Base-by-base conservation (phyloP, 1,140 invertebrate species). In the Drosophila mojavensis region DNA sequence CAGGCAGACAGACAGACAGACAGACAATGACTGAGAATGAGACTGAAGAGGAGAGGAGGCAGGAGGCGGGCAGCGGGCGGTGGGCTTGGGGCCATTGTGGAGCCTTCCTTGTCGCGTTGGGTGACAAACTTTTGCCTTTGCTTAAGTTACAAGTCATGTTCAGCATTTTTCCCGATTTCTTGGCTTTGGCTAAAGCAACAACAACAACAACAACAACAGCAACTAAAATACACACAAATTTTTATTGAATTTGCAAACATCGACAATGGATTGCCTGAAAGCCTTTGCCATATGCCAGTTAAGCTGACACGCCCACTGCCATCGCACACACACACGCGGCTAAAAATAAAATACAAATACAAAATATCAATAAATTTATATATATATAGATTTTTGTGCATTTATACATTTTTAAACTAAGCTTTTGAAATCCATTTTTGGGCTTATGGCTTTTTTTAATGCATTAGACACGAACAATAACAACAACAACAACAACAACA, bases 71-170 rank as follows among this genome's bases (percentile, higher is more conserved):
- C 4, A 10, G 10, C 13, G 26, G 36, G 26, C 15, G 13, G 36
- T 26, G 50, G 9, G 47, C 20, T 50, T n/a, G 30, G 10, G 17
- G 0, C 13, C 13, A 39, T 26, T 17, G 51, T 39, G 61, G 54
- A 24, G 28, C 54, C 73, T 55, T 53, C 54, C 73, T 55, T 53
- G 67, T 65, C 55, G 73, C 28, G 45, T 15, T 75, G 72, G 36
- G 67, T 70, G 53, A 77, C 77, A 78, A 79, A 79, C 75, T 64
- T 72, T 76, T 62, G 79, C 61, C 77, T 30, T 30, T 77, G 83
- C 83, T 89, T 89, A 90, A 89, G 75, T 89, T 89, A 89, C 84
- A 90, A 81, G 84, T 80, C 80, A 83, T 88, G 84, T 90, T 90
- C 56, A 50, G 65, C 39, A 26, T 62, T 59, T 64, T 64, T 41